phyloP scores from a whole-genome alignment of 2,888 invertebrate species.

The Cistogaster globosa region DNA sequence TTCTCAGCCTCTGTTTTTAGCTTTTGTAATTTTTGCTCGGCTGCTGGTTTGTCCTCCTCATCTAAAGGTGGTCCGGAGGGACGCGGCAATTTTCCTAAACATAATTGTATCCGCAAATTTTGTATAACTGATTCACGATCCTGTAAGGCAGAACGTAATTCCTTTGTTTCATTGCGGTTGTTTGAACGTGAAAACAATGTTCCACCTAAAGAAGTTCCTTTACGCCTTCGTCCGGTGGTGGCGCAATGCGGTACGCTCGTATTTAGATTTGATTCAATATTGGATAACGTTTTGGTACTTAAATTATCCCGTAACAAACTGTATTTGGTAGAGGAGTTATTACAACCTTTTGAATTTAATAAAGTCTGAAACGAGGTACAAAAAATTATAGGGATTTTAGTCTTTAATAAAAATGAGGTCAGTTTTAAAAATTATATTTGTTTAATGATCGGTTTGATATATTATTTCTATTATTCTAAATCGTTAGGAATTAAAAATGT shows the following conservation, averaged over 20 bases:
- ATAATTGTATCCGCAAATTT: conserved; percentile 84
- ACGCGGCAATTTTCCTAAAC: conserved; percentile 81
- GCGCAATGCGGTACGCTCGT: conserved; percentile 83
- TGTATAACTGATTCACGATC: conserved; percentile 94
- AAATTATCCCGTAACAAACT: conserved; percentile 75
- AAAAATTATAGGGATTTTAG: conserved; percentile 16
- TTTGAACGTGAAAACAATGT: conserved; percentile 75
- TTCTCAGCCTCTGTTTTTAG: conserved; percentile 89
- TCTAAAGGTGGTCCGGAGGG: conserved; percentile 84
- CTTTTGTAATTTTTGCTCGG: conserved; percentile 86
- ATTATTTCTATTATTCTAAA: no score
- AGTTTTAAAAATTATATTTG: no score
- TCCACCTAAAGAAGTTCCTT: conserved; percentile 82
- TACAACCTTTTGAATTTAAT: conserved; percentile 81
- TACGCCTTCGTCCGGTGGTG: conserved; percentile 84
- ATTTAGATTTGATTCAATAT: conserved; percentile 85
- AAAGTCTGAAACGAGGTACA: conserved; percentile 82
- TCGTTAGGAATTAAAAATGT: no score
- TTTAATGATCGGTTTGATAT: no score
- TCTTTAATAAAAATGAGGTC: neutral
- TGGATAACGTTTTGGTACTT: conserved; percentile 59
- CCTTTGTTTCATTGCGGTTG: conserved; percentile 84
- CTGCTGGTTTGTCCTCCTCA: conserved; percentile 84
- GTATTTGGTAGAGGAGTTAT: conserved; percentile 77
- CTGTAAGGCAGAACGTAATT: conserved; percentile 87